Evolutionary conservation across 2,888 invertebrate genomes (phyloP).

Genomic region (Sesia apiformis): DNA sequence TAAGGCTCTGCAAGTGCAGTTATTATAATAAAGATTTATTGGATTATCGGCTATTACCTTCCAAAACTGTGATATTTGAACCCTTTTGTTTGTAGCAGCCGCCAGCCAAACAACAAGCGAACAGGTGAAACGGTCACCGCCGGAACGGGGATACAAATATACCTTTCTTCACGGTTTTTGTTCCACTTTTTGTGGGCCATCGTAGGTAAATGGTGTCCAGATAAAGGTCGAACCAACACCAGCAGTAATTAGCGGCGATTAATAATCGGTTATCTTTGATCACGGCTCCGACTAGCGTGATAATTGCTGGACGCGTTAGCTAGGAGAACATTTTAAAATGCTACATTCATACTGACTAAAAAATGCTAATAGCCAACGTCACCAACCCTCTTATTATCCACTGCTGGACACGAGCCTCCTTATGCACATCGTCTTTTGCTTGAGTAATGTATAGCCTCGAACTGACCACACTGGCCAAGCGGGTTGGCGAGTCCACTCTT

Average conservation of each 20-base stretch:
- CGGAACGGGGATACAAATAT: slow-evolving; percentile 43
- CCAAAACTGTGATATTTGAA: slow-evolving; percentile 70
- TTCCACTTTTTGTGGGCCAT: slow-evolving; percentile 43
- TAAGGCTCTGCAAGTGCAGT: slow-evolving; percentile 61
- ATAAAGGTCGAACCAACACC: slow-evolving; percentile 72
- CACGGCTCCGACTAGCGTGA: slow-evolving; percentile 43
- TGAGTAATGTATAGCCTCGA: no score
- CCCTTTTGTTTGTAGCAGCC: slow-evolving; percentile 64
- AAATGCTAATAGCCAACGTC: neutral
- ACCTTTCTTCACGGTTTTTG: slow-evolving; percentile 69
- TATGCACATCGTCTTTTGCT: no score
- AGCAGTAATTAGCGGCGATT: slow-evolving; percentile 73
- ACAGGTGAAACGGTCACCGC: slow-evolving; percentile 59
- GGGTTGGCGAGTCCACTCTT: no score
- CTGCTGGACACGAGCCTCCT: no score
- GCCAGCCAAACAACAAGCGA: slow-evolving; percentile 53
- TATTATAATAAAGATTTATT: slow-evolving; percentile 67
- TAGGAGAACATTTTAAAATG: neutral
- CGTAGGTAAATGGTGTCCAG: slow-evolving; percentile 66
- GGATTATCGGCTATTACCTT: slow-evolving; percentile 53
- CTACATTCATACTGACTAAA: neutral
- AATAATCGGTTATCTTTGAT: slow-evolving; percentile 72
- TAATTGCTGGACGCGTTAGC: slow-evolving; percentile 40
- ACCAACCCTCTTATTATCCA: no score
- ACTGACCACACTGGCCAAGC: no score